phyloP scores from a whole-genome alignment of 2,888 invertebrate species.

The Acanthosoma haemorrhoidale region DNA sequence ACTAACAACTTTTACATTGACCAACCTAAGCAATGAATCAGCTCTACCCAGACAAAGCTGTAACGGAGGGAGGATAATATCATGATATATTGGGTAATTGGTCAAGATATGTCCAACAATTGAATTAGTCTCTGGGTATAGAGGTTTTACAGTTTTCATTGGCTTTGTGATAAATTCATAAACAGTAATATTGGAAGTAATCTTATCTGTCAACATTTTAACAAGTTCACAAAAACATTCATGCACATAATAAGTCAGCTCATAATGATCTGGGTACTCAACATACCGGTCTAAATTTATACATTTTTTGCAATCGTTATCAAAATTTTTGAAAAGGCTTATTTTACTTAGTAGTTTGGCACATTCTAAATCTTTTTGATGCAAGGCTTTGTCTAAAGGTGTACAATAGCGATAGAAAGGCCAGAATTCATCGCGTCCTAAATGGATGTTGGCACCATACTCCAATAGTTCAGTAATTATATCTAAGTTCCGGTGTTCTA shows the following conservation, averaged over 20 bases:
- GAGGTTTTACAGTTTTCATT: neutral
- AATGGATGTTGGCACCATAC: neutral
- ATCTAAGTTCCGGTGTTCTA: neutral
- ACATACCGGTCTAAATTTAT: neutral
- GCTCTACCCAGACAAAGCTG: neutral
- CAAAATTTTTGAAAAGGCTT: neutral
- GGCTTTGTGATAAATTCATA: neutral
- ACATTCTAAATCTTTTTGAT: neutral
- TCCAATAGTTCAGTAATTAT: neutral
- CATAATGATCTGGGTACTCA: neutral
- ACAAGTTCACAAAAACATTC: neutral
- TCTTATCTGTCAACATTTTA: neutral
- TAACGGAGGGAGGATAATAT: neutral
- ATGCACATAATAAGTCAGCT: neutral
- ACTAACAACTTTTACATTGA: neutral
- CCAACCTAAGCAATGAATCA: neutral
- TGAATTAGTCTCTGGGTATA: neutral
- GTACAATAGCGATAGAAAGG: neutral
- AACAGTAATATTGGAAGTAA: neutral
- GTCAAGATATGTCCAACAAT: neutral
- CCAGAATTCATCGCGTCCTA: neutral
- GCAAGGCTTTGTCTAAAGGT: neutral
- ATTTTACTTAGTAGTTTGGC: neutral
- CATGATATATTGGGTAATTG: neutral
- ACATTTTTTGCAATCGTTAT: neutral